Conservation (phyloP, 2,113 vertebrate genomes). For the Nerophis lumbriciformis region DNA sequence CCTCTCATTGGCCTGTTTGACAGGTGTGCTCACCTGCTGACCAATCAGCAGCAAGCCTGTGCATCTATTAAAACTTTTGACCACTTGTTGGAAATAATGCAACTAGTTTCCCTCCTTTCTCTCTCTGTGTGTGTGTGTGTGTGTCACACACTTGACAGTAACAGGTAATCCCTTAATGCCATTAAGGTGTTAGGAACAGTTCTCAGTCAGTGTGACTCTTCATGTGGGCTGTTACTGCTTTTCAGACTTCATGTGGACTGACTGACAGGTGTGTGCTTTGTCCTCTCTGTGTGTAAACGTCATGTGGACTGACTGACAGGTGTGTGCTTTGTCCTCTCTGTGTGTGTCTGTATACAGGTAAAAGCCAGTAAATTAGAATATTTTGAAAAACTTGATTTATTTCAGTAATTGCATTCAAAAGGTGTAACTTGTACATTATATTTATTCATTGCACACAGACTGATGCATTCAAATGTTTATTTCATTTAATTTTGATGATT, state of each 20-base stretch:
- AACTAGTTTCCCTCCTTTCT: no score
- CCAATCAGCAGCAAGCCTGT: conserved; percentile 39
- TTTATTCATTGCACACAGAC: no score
- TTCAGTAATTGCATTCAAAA: no score
- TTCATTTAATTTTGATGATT: no score
- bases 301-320: conserved; percentile 4
- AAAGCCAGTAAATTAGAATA: no score
- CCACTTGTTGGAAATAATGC: neutral
- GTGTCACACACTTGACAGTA: conserved; percentile 15
- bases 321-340: neutral
- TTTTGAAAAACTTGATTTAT: no score
- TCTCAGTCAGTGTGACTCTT: neutral
- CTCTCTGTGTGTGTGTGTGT: neutral
- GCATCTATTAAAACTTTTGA: conserved; percentile 41
- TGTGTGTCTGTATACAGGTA: no score
- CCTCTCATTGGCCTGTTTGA: conserved; percentile 26
- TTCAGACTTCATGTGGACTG: neutral
- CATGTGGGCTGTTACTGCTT: neutral
- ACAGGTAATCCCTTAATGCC: conserved; percentile 33
- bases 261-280: conserved; percentile 7
- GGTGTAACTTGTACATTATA: no score
- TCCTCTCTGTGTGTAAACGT: neutral
- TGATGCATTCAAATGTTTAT: no score
- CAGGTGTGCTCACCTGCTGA: conserved; percentile 24
- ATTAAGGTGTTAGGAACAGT: conserved; percentile 42